These are phyloP conservation scores for Diuraphis noxia DNA, from an alignment of 1,140 invertebrate genomes.

Conservation along the genomic window DNA sequence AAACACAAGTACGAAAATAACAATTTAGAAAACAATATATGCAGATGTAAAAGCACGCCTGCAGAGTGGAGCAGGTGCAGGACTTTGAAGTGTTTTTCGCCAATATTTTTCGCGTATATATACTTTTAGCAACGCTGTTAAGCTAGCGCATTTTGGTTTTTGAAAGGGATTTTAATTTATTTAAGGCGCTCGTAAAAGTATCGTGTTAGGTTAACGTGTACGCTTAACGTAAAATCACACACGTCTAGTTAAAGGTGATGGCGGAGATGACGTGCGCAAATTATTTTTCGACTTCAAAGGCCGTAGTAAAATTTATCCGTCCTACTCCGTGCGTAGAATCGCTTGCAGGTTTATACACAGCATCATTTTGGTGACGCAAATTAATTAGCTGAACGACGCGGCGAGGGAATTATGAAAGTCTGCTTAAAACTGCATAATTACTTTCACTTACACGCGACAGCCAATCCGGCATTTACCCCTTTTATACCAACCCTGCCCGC, in stretches of 20 bases:
- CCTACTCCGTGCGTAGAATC: background rate
- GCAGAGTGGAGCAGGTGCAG: background rate
- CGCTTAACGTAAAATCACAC: background rate
- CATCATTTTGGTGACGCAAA: constrained; percentile 13
- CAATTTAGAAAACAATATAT: background rate
- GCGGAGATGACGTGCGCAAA: background rate
- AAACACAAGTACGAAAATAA: background rate
- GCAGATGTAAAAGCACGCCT: background rate
- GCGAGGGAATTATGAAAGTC: background rate
- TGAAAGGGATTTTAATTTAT: background rate
- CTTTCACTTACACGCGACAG: background rate
- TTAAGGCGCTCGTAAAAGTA: background rate
- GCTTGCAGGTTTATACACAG: background rate
- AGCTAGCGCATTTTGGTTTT: background rate
- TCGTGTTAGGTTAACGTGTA: background rate
- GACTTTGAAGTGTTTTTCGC: background rate
- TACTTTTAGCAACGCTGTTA: background rate
- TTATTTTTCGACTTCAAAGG: constrained; percentile 39
- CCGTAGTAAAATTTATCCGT: constrained; percentile 1
- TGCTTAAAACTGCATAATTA: constrained; percentile 23
- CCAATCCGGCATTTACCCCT: background rate
- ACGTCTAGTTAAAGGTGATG: background rate
- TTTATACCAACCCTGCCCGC: background rate
- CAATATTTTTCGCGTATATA: background rate
- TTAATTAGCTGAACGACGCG: constrained; percentile 24